phyloP scores from a whole-genome alignment of 30 jellyfish, hydroid and myxozoan species.

The Rhopilema esculentum region DNA sequence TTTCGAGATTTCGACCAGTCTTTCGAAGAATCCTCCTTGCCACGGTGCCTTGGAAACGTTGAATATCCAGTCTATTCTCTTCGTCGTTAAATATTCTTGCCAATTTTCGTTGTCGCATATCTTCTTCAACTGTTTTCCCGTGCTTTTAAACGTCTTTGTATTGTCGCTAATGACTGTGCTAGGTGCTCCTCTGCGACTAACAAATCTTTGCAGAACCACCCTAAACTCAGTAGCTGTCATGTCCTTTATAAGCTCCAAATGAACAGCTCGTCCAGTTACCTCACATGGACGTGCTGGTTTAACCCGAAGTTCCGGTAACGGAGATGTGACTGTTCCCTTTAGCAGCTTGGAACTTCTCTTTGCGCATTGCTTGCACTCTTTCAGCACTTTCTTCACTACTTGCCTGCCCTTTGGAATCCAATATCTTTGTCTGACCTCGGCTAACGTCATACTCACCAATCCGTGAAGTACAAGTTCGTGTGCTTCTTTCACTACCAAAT shows the following conservation, averaged over 20 bases:
- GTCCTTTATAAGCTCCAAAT: constrained; percentile 35
- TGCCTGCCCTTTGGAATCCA: constrained; percentile 55
- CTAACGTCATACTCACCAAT: constrained; percentile 30
- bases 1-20: constrained; percentile 48
- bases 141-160: constrained; percentile 51
- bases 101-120: constrained; percentile 22
- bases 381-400: constrained; percentile 50
- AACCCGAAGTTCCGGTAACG: constrained; percentile 57
- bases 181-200: constrained; percentile 59
- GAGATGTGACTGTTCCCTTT: constrained; percentile 32
- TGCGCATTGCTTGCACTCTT: constrained; percentile 28
- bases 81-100: constrained; percentile 36
- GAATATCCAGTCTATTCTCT: constrained; percentile 25
- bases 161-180: too few species aligned
- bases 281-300: constrained; percentile 50
- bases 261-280: constrained; percentile 47
- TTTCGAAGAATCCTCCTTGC: constrained; percentile 63
- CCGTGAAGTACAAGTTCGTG: constrained; percentile 28
- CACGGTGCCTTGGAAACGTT: constrained; percentile 61
- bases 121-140: constrained; percentile 41
- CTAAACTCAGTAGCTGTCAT: constrained; percentile 56
- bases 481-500: constrained; percentile 39
- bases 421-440: constrained; percentile 39
- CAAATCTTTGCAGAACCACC: constrained; percentile 32
- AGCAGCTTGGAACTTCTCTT: constrained; percentile 17